Percentiles rank a stretch among this genome's conserved stretches.
Conservation (phyloP, 2,888 invertebrate species). For the Drosophila lacicola region DNA sequence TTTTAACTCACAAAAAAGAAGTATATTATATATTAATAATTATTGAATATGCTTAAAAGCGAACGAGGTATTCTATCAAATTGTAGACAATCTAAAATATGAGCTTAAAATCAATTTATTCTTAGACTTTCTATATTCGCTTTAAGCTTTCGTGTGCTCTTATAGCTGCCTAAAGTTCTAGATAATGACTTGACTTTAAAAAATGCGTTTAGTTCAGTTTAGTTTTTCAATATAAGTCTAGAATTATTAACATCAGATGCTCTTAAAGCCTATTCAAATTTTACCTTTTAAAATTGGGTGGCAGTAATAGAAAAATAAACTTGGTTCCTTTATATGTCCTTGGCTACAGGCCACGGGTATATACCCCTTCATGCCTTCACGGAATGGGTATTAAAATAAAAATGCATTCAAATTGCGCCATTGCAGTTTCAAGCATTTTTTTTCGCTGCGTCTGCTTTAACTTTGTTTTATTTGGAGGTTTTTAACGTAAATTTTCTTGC, state of each 20-base stretch:
- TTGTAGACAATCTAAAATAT: too few relatives aligned
- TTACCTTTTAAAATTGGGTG: too few relatives aligned
- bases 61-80: too few relatives aligned
- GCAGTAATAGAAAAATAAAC: too few relatives aligned
- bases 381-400: slow-evolving; percentile 32
- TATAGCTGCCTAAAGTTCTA: neutral
- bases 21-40: neutral
- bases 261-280: too few relatives aligned
- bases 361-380: neutral
- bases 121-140: neutral
- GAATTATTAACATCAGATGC: too few relatives aligned
- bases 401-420: slow-evolving; percentile 66
- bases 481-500: slow-evolving; percentile 40
- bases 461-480: slow-evolving; percentile 46
- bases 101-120: neutral
- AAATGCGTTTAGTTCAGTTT: neutral
- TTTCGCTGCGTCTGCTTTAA: slow-evolving; percentile 36
- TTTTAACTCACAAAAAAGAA: neutral
- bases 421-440: slow-evolving; percentile 45
- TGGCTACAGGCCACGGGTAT: neutral
- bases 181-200: neutral
- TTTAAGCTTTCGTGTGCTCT: neutral
- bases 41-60: too few relatives aligned
- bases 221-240: too few relatives aligned
- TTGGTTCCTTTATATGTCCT: too few relatives aligned